Evolutionary conservation across 2,113 vertebrate genomes (phyloP).

Genomic region (Ceyx melanurus): DNA sequence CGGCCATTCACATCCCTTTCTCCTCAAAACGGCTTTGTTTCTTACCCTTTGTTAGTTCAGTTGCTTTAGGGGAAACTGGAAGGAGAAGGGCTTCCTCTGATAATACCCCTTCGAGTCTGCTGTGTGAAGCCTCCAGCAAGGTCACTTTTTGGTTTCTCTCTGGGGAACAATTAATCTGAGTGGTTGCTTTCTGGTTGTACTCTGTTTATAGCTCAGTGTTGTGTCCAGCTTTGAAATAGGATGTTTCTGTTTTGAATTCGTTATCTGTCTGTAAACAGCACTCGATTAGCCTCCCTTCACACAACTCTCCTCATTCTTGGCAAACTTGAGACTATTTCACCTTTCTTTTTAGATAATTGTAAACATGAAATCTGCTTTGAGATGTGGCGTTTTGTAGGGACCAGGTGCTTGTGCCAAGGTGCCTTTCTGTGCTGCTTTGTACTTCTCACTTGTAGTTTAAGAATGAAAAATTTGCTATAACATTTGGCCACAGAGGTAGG

Average conservation of each 20-base stretch:
- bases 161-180: not conserved
- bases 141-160: not conserved
- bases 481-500: not conserved
- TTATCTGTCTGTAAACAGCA: not conserved
- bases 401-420: not conserved
- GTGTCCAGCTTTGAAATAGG: slow-evolving; percentile 3
- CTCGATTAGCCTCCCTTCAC: accelerated
- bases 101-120: not conserved
- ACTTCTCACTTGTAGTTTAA: not conserved
- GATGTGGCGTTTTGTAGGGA: not conserved
- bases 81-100: slow-evolving; percentile 3
- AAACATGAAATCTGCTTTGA: not conserved
- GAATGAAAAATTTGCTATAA: not conserved
- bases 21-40: not conserved
- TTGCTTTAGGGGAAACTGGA: not conserved
- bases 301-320: not conserved
- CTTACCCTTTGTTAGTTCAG: not conserved
- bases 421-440: not conserved
- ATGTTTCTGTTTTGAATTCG: not conserved
- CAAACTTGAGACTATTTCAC: not conserved
- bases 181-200: not conserved
- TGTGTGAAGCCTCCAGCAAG: not conserved
- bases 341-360: not conserved
- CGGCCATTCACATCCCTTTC: not conserved
- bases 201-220: not conserved